These are phyloP conservation scores for Scomber colias DNA, from an alignment of 2,113 vertebrate genomes.

Conservation along the genomic window DNA sequence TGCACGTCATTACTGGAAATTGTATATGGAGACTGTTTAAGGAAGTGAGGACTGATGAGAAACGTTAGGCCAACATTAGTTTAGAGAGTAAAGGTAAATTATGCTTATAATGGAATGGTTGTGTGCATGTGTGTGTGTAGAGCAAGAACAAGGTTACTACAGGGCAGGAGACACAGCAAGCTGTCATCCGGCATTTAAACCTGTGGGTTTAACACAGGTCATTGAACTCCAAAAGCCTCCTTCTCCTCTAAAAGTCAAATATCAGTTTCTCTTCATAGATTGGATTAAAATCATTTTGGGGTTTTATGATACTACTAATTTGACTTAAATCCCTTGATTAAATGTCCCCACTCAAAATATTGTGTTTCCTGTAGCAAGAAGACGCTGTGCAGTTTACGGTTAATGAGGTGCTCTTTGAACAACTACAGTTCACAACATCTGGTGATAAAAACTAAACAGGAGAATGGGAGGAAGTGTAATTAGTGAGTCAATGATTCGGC, in stretches of 20 bases:
- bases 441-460: not conserved
- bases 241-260: not conserved
- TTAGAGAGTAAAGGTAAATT: conserved; percentile 2
- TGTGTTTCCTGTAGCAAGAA: no score
- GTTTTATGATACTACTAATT: not conserved
- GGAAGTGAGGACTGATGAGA: conserved; percentile 6
- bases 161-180: conserved; percentile 31
- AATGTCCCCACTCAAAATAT: no score
- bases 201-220: conserved; percentile 51
- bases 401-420: not conserved
- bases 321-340: no score
- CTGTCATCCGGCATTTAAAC: conserved; percentile 32
- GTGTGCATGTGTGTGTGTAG: not conserved
- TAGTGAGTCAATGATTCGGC: no score
- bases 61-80: conserved; percentile 4
- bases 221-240: not conserved
- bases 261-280: not conserved
- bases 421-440: not conserved
- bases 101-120: not conserved
- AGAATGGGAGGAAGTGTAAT: not conserved
- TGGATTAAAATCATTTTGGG: not conserved
- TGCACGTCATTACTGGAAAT: not conserved
- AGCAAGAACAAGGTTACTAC: conserved; percentile 34
- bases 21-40: not conserved
- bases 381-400: not conserved